Evolutionary conservation across 2,888 invertebrate species (phyloP), one percentile per base, ranked within the genome.

Genomic region (Gastracanthus pulcherrimus): DNA sequence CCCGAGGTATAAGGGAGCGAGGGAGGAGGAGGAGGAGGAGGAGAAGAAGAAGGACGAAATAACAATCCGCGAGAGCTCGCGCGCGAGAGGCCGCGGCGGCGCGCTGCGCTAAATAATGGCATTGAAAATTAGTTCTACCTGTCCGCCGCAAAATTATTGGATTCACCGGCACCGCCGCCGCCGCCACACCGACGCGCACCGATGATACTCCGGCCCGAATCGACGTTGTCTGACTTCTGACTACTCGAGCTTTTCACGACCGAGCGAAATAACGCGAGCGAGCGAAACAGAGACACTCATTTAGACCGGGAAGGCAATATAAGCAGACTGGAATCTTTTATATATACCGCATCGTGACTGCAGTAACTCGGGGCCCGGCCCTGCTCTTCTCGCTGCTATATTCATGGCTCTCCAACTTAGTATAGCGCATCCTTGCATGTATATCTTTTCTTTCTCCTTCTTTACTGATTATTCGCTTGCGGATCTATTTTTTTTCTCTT

Each of bases 41-140:
- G 23, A 41, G 11, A n/a, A 64, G 45, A 13, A 81, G 66, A 81
- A 51, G 48, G 74, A 38, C 75, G 62, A 80, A 80, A 80, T 81
- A 81, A 81, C 67, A 87, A 87, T 87, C 86, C 86, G 86, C 81
- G 84, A 78, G n/a, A n/a, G n/a, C n/a, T n/a, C n/a, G n/a, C n/a
- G 82, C 41, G 80, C 74, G 83, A 60, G 23, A 29, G 4, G 41
- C 29, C 36, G 36, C 55, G 16, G 81, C 81, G 87, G 84, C 90
- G 91, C 89, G 89, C 85, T 89, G 88, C 86, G 89, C 88, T 89
- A 90, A 90, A 89, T 91, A 91, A 91, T 91, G 91, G 90, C 91
- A 90, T 91, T 91, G 90, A 91, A 91, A 91, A 91, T 91, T 91
- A 90, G 90, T 89, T 89, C 89, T 89, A 86, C 87, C 85, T 83